Percentiles rank a stretch among this genome's conserved stretches.
phyloP scores from a whole-genome alignment of 2,888 invertebrate species.

The Reticulitermes lucifugus region DNA sequence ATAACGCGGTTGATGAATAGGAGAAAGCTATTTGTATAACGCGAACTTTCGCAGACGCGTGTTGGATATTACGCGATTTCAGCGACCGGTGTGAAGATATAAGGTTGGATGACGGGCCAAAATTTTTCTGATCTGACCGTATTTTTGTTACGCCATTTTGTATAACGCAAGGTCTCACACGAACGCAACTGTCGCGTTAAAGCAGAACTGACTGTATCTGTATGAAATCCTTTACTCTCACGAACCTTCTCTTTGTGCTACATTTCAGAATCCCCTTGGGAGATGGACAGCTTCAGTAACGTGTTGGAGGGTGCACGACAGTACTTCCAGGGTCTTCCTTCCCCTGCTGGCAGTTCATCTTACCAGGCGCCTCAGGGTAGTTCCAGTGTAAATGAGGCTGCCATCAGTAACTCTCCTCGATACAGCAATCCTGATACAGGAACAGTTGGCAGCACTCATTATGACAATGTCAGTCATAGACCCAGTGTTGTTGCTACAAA shows the following conservation, averaged over 20 bases:
- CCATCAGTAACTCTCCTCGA: conserved; percentile 12
- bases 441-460: conserved; percentile 57
- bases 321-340: conserved; percentile 84
- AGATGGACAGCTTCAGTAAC: conserved; percentile 82
- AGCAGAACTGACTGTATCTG: not conserved
- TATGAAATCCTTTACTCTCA: not conserved
- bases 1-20: no score
- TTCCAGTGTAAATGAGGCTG: conserved; percentile 37
- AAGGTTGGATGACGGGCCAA: no score
- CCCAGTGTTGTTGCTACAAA: not conserved
- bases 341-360: conserved; percentile 60
- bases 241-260: not conserved
- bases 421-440: conserved; percentile 52
- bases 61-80: no score
- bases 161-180: no score
- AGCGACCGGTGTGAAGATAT: no score
- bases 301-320: conserved; percentile 86
- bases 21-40: no score
- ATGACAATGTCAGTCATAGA: conserved; percentile 56
- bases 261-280: conserved; percentile 38
- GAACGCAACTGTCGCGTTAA: no score
- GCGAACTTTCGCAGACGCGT: no score
- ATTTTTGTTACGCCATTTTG: no score
- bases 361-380: conserved; percentile 29
- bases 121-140: no score